Conservation (phyloP, 2,888 invertebrate species). For the Emmelina monodactyla region DNA sequence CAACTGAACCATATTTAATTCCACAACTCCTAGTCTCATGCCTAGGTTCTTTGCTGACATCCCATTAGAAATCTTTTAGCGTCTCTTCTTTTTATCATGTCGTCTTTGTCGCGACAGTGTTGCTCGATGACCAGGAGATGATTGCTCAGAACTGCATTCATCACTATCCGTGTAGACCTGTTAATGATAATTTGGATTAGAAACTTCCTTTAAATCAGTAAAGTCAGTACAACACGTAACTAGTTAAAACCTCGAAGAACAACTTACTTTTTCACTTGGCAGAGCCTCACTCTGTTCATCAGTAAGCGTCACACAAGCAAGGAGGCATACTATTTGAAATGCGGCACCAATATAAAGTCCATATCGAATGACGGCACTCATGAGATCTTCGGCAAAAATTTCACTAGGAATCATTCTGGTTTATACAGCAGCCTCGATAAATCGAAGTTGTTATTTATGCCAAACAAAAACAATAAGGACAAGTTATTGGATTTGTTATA, state of each 20-base stretch:
- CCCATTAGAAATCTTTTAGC: slow-evolving; percentile 45
- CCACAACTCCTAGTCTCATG: no score
- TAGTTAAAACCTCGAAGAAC: no score
- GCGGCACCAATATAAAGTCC: slow-evolving; percentile 86
- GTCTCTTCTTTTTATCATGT: slow-evolving; percentile 76
- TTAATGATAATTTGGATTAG: no score
- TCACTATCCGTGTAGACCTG: slow-evolving; percentile 73
- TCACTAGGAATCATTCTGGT: slow-evolving; percentile 55
- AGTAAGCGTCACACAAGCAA: slow-evolving; percentile 82
- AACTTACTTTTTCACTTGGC: slow-evolving; percentile 55
- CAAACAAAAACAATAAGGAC: no score
- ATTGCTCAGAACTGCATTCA: slow-evolving; percentile 77
- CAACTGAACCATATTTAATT: no score
- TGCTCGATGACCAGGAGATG: slow-evolving; percentile 74
- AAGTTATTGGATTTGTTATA: no score
- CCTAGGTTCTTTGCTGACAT: no score
- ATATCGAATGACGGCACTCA: slow-evolving; percentile 77
- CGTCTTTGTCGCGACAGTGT: slow-evolving; percentile 70
- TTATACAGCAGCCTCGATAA: no score
- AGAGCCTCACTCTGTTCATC: slow-evolving; percentile 66
- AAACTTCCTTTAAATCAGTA: no score
- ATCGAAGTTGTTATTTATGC: no score
- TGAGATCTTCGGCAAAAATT: slow-evolving; percentile 70
- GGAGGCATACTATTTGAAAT: slow-evolving; percentile 85
- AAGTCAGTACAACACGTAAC: no score